These are phyloP conservation scores for Agelas oroides DNA, from an alignment of 37 sponge, comb jelly and placozoan genomes.

Conservation along the genomic window DNA sequence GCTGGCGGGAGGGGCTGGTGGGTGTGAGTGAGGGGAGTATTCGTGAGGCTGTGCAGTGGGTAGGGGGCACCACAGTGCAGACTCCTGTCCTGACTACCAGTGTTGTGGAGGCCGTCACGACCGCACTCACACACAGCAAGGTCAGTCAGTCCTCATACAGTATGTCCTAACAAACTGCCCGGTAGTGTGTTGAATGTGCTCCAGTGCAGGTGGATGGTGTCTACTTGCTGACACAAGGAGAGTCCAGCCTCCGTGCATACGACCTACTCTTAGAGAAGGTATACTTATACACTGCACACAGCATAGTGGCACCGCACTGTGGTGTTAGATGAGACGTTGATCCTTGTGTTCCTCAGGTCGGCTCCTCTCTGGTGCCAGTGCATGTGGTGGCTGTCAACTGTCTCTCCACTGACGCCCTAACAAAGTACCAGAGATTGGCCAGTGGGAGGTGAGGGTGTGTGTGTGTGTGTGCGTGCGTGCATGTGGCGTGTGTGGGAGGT, in stretches of 20 bases:
- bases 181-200: no score
- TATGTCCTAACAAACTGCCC: no score
- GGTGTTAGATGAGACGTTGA: no score
- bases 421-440: slow-evolving; percentile 46
- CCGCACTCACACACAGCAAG: slow-evolving; percentile 18
- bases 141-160: no score
- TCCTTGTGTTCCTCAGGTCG: neutral
- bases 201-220: slow-evolving; percentile 51
- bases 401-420: slow-evolving; percentile 3
- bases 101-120: slow-evolving; percentile 36
- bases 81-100: slow-evolving; percentile 25
- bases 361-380: slow-evolving; percentile 48
- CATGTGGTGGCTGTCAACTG: slow-evolving; percentile 57
- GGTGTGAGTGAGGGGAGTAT: slow-evolving; percentile 28
- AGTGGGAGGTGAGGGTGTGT: slow-evolving; percentile 47
- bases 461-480: no score
- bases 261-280: slow-evolving; percentile 50
- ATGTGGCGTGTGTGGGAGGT: no score
- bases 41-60: slow-evolving; percentile 48
- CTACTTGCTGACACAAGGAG: slow-evolving; percentile 41
- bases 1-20: slow-evolving; percentile 35
- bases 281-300: neutral
- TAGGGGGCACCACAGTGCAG: slow-evolving; percentile 34
- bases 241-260: slow-evolving; percentile 24
- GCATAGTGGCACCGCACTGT: neutral